Evolutionary conservation across 2,113 vertebrate genomes (phyloP).

Genomic region (Ramphastos sulfuratus): DNA sequence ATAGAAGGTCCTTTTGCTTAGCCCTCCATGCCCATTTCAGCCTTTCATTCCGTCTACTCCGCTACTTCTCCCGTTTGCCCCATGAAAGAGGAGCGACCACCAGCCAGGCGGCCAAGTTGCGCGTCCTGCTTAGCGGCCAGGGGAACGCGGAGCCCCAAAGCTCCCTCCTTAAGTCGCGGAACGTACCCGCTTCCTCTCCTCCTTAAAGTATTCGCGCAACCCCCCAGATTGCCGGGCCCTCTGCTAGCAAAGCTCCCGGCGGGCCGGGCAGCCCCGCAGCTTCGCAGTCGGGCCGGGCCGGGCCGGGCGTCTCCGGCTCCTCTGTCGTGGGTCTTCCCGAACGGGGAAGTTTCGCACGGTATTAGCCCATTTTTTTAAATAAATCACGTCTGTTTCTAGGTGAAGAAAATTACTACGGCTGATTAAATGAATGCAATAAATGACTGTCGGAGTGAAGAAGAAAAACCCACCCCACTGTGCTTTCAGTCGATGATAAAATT

Average conservation of each 20-base stretch:
- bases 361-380: not conserved
- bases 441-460: not conserved
- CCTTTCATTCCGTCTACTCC: not conserved
- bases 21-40: not conserved
- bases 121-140: not conserved
- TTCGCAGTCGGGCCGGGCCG: not conserved
- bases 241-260: not conserved
- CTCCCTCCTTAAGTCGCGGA: not conserved
- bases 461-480: not conserved
- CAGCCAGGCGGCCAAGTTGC: not conserved
- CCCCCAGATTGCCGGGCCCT: accelerated
- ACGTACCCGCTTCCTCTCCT: not conserved
- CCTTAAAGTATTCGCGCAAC: too few species aligned
- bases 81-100: accelerated
- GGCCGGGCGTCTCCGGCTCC: not conserved
- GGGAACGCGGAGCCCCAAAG: not conserved
- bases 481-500: not conserved
- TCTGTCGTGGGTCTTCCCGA: not conserved
- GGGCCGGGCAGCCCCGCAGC: not conserved
- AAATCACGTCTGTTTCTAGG: not conserved
- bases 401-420: not conserved
- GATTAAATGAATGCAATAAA: not conserved
- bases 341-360: not conserved
- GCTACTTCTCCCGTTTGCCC: accelerated
- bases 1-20: not conserved